Evolutionary conservation across 2,797 vertebrate species (phyloP).

Genomic region (Fratercula arctica): DNA sequence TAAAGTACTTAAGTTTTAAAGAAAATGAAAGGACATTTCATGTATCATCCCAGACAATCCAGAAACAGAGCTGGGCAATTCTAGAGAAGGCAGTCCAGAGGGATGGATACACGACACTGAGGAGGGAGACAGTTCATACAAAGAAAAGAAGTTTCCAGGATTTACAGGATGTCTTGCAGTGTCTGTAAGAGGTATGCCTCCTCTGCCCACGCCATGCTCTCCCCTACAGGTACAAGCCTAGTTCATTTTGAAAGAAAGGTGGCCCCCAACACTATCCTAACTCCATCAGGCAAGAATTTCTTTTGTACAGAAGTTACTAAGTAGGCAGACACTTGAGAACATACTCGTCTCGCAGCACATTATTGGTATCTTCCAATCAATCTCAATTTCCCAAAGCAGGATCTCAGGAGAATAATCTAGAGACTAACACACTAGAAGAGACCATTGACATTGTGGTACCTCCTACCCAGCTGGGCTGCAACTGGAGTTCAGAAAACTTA

Average conservation of each 20-base stretch:
- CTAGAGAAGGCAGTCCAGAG: background rate
- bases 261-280: accelerated
- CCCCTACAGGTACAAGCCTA: background rate
- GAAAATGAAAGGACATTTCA: background rate
- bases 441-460: background rate
- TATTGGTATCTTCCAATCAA: background rate
- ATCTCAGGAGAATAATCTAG: background rate
- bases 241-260: background rate
- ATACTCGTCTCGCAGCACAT: background rate
- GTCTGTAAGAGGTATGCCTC: background rate
- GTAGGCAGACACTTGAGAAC: background rate
- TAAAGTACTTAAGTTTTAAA: background rate
- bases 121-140: background rate
- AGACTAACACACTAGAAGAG: background rate
- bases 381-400: background rate
- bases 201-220: background rate
- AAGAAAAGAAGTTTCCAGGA: background rate
- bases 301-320: background rate
- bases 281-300: background rate
- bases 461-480: background rate
- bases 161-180: background rate
- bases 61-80: background rate
- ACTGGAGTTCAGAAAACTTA: background rate
- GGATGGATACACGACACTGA: background rate
- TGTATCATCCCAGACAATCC: background rate